phyloP scores from a whole-genome alignment of 1,140 invertebrate genomes.

The Microvelia longipes region DNA sequence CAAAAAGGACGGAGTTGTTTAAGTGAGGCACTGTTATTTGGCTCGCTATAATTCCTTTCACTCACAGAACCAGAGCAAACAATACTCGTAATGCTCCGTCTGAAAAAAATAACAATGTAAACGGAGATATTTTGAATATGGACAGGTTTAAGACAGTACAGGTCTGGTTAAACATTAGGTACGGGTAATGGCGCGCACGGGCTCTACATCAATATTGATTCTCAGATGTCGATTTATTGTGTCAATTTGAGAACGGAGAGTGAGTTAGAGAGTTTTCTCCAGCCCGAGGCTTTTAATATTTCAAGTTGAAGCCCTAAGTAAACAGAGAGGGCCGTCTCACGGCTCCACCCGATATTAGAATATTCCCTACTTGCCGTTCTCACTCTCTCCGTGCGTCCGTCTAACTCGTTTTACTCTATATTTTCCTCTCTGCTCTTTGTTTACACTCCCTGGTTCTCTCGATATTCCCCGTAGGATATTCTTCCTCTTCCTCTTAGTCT shows the following conservation, averaged over 20 bases:
- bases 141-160: neutral
- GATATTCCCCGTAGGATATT: no score
- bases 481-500: no score
- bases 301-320: conserved; percentile 3
- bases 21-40: no score
- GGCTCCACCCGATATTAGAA: neutral
- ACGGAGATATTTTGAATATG: neutral
- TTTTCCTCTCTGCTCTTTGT: no score
- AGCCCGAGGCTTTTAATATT: conserved; percentile 3
- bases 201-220: conserved; percentile 3
- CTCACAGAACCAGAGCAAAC: no score
- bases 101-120: no score
- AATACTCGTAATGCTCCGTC: no score
- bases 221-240: conserved; percentile 1
- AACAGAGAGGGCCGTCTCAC: neutral
- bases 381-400: no score
- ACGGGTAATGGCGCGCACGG: neutral
- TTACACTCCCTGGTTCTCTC: no score
- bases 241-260: neutral
- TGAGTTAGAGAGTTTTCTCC: neutral
- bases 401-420: no score
- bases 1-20: no score
- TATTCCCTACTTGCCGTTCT: neutral
- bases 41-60: no score
- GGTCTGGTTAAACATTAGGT: neutral